A percentile compares a stretch with the other conserved stretches of the same genome.
These are phyloP conservation scores for Agonopterix alstromeriana DNA, from an alignment of 2,888 invertebrate species.

Conservation along the genomic window DNA sequence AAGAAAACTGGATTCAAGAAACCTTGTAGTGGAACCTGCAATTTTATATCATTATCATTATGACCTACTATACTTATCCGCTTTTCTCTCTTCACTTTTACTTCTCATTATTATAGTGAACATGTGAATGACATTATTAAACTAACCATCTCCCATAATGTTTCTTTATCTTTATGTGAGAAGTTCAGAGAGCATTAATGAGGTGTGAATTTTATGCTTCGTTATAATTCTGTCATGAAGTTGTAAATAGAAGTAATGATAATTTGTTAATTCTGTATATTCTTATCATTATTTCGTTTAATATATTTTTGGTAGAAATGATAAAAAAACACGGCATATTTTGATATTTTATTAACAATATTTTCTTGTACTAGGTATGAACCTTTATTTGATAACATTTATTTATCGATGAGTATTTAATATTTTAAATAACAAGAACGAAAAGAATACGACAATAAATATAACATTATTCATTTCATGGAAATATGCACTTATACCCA, in stretches of 20 bases:
- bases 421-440: background rate
- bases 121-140: constrained; percentile 5
- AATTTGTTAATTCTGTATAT: too few species aligned
- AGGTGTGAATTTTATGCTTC: too few species aligned
- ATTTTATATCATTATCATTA: constrained; percentile 5
- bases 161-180: background rate
- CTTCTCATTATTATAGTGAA: constrained; percentile 1
- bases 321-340: constrained; percentile 24
- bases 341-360: constrained; percentile 29
- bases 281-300: background rate
- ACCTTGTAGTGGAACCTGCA: background rate
- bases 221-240: too few species aligned
- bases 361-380: constrained; percentile 7
- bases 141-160: constrained; percentile 3
- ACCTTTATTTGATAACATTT: background rate
- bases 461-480: background rate
- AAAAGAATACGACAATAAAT: background rate
- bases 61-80: constrained; percentile 12
- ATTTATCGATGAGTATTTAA: background rate
- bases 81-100: constrained; percentile 18
- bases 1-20: too few species aligned
- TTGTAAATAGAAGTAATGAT: too few species aligned
- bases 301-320: background rate
- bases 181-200: background rate
- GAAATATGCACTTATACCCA: background rate